These are phyloP conservation scores for cat (Felis catus) DNA, from an alignment of 2,113 vertebrate genomes.

Conservation along the genomic window F.catus_Fca126_mat1.0 CM031412.1:226167001-226167500, in stretches of 20 bases:
- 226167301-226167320: not conserved
- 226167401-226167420: not conserved
- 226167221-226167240: not conserved
- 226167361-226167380: not conserved
- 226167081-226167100: not conserved
- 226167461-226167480: not conserved
- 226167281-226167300: not conserved
- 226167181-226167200: not conserved
- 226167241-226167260: not conserved
- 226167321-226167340: not conserved
- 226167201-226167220: not conserved
- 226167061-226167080: not conserved
- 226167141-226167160: not conserved
- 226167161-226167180: no score
- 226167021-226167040: not conserved
- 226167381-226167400: no score
- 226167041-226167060: not conserved
- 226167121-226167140: not conserved
- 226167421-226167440: accelerated
- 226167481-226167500: not conserved
- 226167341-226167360: not conserved
- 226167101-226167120: not conserved
- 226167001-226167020: not conserved
- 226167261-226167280: not conserved
- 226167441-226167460: not conserved